Evolutionary conservation across 2,113 vertebrate genomes (phyloP), one percentile per base, ranked within the genome.

Genomic region (Catagonus wagneri): DNA sequence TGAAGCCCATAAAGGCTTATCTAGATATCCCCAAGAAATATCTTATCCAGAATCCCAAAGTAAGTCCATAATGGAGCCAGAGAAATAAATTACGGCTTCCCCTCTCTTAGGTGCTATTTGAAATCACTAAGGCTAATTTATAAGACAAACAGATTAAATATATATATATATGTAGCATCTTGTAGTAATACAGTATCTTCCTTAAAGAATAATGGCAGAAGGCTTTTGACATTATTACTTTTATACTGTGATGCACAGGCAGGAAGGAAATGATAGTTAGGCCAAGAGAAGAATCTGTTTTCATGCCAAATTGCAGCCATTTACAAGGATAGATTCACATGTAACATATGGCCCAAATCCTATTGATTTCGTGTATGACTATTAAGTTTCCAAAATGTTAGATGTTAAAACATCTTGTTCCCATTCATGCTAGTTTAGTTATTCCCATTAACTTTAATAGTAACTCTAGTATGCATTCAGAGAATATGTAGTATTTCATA

Each of bases 331-430:
- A 25, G 39, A 92, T 71, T 96, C 63, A 83, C 27, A 83, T 29
- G 22, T 76, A 74, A 66, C 76, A 66, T 68, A 94, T 91, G 83
- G 79, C 25, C 65, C 19, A 61, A 72, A 15, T 79, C 78, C 50
- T 76, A 71, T 60, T 96, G 86, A 89, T 89, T 95, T 71, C 91
- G 17, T 71, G 65, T 83, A 89, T 79, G 58, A 69, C 68, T 74
- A 29, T 94, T 85, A 89, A 58, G 71, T 84, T 92, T 97, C 87
- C 66, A 60, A 93, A 93, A 54, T 94, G 32, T 85, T 84, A 58
- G 39, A 83, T 93, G 79, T 89, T 95, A 71, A 87, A 97, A 87
- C 23, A 92, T 90, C 84, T 74, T 92, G 39, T 85, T 96, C 84
- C 50, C 5, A 8, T 94, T 96, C 92, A 69, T 86, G 50, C 60